Conservation (phyloP, 2,797 vertebrate genomes). For the Pipistrellus pygmaeus region DNA sequence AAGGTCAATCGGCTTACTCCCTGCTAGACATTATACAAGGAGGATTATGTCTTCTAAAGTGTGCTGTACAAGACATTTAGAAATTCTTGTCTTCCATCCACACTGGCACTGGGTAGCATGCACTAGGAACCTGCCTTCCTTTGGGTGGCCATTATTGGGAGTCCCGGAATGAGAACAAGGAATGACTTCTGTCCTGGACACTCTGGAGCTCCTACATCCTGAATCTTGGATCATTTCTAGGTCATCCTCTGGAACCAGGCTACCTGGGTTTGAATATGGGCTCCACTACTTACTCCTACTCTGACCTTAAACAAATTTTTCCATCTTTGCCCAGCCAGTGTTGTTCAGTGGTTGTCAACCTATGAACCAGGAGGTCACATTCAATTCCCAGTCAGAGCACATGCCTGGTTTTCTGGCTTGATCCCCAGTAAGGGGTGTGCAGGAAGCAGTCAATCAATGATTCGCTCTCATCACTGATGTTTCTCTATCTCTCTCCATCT, state of each 20-base stretch:
- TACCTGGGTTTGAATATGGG: background rate
- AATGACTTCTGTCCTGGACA: conserved; percentile 7
- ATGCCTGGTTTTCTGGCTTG: too few species aligned
- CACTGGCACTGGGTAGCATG: background rate
- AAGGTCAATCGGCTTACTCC: conserved; percentile 69
- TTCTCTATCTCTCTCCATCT: too few species aligned
- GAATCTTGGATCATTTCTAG: background rate
- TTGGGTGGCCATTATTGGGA: conserved; percentile 15
- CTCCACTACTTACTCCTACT: background rate
- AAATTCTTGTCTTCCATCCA: conserved; percentile 25
- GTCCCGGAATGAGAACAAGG: conserved; percentile 29
- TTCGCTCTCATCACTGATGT: too few species aligned
- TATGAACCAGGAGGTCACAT: too few species aligned
- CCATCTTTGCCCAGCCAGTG: background rate
- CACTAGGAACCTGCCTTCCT: background rate
- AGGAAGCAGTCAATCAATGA: too few species aligned
- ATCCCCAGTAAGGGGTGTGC: too few species aligned
- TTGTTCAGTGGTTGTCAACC: too few species aligned
- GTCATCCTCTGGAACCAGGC: background rate
- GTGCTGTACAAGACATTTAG: conserved; percentile 48
- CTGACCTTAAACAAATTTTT: background rate
- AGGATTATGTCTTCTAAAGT: conserved; percentile 24
- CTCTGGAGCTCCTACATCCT: background rate
- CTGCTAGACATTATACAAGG: conserved; percentile 38
- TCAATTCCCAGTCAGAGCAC: too few species aligned